These are phyloP conservation scores for Poeciliopsis turneri DNA, from an alignment of 2,797 vertebrate species.

Conservation along the genomic window DNA sequence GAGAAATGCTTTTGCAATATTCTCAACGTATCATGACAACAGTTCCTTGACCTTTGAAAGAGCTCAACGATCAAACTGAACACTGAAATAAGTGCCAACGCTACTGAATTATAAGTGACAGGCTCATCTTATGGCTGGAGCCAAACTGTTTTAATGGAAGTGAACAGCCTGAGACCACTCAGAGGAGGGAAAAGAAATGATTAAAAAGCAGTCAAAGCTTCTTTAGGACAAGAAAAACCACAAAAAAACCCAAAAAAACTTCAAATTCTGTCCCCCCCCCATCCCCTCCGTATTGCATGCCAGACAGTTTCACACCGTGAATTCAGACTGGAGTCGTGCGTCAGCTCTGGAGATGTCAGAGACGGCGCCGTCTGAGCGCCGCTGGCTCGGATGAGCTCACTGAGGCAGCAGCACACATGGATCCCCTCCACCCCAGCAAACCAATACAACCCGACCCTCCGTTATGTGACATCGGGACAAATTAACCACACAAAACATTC, in stretches of 20 bases:
- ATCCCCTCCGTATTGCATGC: background rate
- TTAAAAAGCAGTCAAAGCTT: background rate
- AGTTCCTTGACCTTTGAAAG: background rate
- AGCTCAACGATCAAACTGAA: background rate
- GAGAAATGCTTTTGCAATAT: background rate
- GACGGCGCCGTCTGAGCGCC: conserved; percentile 43
- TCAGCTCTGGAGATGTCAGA: conserved; percentile 41
- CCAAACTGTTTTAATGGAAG: background rate
- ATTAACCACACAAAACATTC: background rate
- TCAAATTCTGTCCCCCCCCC: background rate
- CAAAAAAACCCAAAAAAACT: background rate
- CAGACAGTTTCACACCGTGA: background rate
- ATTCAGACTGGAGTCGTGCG: conserved; percentile 15
- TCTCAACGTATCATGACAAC: background rate
- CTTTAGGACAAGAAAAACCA: background rate
- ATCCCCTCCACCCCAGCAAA: background rate
- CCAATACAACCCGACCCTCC: background rate
- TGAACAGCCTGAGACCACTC: background rate
- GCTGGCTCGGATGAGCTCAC: conserved; percentile 49
- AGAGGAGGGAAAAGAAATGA: background rate
- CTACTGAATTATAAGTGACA: background rate
- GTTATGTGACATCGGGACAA: background rate
- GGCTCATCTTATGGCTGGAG: background rate
- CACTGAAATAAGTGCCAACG: background rate
- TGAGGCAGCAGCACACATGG: background rate